Base-by-base conservation (phyloP, 1,140 invertebrate species). In the Chymomyza costata region DNA sequence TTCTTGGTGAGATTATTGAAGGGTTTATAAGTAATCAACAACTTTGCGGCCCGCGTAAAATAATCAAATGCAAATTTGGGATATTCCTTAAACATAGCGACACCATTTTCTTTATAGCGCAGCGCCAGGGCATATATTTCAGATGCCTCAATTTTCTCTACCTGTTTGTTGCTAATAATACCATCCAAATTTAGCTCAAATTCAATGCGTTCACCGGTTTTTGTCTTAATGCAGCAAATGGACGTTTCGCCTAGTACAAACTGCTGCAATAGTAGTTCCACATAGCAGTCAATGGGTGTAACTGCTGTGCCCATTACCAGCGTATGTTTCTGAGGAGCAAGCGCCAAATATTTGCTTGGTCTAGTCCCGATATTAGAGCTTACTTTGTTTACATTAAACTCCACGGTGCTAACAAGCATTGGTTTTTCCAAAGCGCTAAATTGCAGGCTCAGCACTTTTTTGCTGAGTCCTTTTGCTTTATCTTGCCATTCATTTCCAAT, bases 21-120 rank as follows among this genome's bases (percentile, higher is more conserved):
- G 1, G 82, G 73, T 46, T 84, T 78, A 43, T 66, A 86, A 3
- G 84, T 78, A 10, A 85, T 78, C 10, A 86, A 47, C 31, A 67
- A 48, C 41, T 86, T 85, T 1, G 84, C 84, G 8, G 84, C 78
- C 18, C 68, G 52, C 13, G 43, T 31, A 51, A 86, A 86, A 41
- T 86, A 85, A 32, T 85, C 73, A 11, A 78, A 83, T 1, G 84
- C 81, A 39, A 86, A 86, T 37, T 61, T 61, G 0, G 84, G 83
- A 64, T 83, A 76, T 0, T 56, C n/a, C 49, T 85, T 85, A 17
- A 82, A 86, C 61, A 83, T 85, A 25, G 44, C 21, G 3, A 86
- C 84, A 7, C 84, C 84, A 6, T 83, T 82, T 25, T 83, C 67
- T 6, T 85, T 85, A 10, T 78, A 82, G 1, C 61, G 56, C 17